Evolutionary conservation across 2,888 invertebrate species (phyloP).

Genomic region (Dorcus hopei): DNA sequence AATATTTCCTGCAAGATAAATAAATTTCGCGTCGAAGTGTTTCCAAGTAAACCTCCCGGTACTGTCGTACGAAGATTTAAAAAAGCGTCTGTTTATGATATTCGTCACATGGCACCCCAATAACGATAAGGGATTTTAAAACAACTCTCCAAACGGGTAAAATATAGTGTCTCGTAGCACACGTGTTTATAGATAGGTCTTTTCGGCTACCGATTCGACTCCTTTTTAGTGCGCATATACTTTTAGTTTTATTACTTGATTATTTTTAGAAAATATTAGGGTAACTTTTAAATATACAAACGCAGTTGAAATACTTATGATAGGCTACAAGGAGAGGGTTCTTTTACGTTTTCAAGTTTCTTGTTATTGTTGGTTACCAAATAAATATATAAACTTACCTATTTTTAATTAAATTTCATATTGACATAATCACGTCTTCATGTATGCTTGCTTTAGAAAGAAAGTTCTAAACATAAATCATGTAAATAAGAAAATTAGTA

Average conservation of each 20-base stretch:
- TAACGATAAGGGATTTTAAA: conserved; percentile 40
- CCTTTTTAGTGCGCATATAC: conserved; percentile 12
- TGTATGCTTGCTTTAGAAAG: no score
- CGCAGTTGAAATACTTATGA: background rate
- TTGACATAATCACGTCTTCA: no score
- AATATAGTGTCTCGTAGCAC: conserved; percentile 24
- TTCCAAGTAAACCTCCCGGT: background rate
- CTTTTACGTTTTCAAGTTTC: no score
- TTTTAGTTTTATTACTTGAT: conserved; percentile 18
- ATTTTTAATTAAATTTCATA: no score
- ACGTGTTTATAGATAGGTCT: conserved; percentile 24
- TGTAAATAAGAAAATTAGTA: no score
- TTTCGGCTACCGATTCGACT: conserved; percentile 25
- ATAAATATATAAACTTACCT: no score
- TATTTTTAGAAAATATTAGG: conserved; percentile 24
- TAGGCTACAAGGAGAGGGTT: no score
- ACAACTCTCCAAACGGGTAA: conserved; percentile 36
- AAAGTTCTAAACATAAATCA: no score
- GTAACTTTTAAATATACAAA: conserved; percentile 15
- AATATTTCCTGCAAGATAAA: background rate
- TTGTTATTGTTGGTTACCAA: no score
- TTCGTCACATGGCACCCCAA: conserved; percentile 41
- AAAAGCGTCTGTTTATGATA: conserved; percentile 38
- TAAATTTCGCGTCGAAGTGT: conserved; percentile 1
- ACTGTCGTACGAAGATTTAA: conserved; percentile 6